phyloP scores from a whole-genome alignment of 1,140 invertebrate genomes.

The Grapholita molesta region DNA sequence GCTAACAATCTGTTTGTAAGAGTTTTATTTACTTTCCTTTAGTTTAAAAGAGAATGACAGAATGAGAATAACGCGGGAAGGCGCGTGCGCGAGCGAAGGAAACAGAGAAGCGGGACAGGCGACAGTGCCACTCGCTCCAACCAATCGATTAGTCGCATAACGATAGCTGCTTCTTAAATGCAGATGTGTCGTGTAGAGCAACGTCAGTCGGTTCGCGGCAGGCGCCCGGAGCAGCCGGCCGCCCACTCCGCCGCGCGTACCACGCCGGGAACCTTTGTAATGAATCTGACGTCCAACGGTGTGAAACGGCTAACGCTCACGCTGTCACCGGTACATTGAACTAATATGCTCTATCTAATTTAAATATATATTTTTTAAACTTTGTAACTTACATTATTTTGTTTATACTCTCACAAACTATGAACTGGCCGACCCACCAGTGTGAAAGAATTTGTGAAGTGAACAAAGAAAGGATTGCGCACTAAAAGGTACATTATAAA shows the following conservation, averaged over 20 bases:
- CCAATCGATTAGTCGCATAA: slow-evolving; percentile 78
- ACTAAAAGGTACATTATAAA: slow-evolving; percentile 50
- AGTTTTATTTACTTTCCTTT: slow-evolving; percentile 72
- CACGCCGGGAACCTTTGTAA: slow-evolving; percentile 54
- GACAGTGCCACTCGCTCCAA: slow-evolving; percentile 69
- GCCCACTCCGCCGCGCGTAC: slow-evolving; percentile 27
- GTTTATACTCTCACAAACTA: slow-evolving; percentile 26
- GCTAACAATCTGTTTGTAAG: slow-evolving; percentile 56
- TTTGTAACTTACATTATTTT: slow-evolving; percentile 27
- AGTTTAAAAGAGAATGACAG: slow-evolving; percentile 60
- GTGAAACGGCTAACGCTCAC: slow-evolving; percentile 41
- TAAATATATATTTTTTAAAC: slow-evolving; percentile 20
- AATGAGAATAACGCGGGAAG: slow-evolving; percentile 9
- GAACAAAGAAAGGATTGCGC: slow-evolving; percentile 67
- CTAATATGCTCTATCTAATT: slow-evolving; percentile 29
- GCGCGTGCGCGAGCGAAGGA: slow-evolving; percentile 66
- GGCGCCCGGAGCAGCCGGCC: slow-evolving; percentile 46
- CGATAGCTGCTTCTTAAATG: slow-evolving; percentile 77
- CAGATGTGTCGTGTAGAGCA: slow-evolving; percentile 72
- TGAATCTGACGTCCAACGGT: slow-evolving; percentile 45
- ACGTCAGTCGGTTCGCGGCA: slow-evolving; percentile 69
- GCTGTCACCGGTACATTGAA: slow-evolving; percentile 34
- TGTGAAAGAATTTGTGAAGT: slow-evolving; percentile 61
- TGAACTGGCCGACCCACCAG: slow-evolving; percentile 51
- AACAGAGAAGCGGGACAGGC: slow-evolving; percentile 48